A percentile compares a stretch with the other conserved stretches of the same genome.
Evolutionary conservation across 2,113 vertebrate genomes (phyloP).

Genomic region (Clinocottus analis): DNA sequence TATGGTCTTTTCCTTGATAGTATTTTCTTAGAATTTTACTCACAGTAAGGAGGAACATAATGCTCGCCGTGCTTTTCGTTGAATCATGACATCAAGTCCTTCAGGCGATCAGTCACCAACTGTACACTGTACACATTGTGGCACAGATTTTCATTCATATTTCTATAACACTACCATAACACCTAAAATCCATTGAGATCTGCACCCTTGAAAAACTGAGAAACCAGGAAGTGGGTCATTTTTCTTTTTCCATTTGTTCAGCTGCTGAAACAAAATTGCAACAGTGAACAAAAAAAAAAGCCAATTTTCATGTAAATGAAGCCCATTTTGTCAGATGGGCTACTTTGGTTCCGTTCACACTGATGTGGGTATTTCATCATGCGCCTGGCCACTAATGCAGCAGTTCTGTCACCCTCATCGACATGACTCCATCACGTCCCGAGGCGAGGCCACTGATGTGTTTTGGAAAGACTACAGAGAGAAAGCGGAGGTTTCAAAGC

Average conservation of each 20-base stretch:
- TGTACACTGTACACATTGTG: slow-evolving; percentile 26
- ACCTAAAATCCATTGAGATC: neutral
- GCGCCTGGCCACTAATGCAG: slow-evolving; percentile 59
- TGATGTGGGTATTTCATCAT: slow-evolving; percentile 66
- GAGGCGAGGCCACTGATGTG: slow-evolving; percentile 64
- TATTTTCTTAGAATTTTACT: slow-evolving; percentile 48
- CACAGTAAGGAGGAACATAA: slow-evolving; percentile 37
- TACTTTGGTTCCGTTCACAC: slow-evolving; percentile 29
- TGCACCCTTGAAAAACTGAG: neutral
- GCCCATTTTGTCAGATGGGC: slow-evolving; percentile 57
- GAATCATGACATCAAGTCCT: slow-evolving; percentile 43
- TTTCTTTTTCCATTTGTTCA: neutral
- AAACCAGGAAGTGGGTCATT: slow-evolving; percentile 12
- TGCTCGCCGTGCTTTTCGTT: slow-evolving; percentile 40
- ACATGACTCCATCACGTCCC: slow-evolving; percentile 67
- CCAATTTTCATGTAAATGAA: slow-evolving; percentile 10
- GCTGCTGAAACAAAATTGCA: slow-evolving; percentile 21
- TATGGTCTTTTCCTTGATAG: slow-evolving; percentile 50
- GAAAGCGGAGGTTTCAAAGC: slow-evolving; percentile 72
- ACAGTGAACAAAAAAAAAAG: slow-evolving; percentile 2
- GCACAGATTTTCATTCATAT: slow-evolving; percentile 16
- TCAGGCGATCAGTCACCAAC: slow-evolving; percentile 23
- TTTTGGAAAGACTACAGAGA: slow-evolving; percentile 79
- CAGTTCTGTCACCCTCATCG: slow-evolving; percentile 51
- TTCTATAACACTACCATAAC: neutral